phyloP scores from a whole-genome alignment of 1,140 invertebrate genomes.

The Papilio glaucus region DNA sequence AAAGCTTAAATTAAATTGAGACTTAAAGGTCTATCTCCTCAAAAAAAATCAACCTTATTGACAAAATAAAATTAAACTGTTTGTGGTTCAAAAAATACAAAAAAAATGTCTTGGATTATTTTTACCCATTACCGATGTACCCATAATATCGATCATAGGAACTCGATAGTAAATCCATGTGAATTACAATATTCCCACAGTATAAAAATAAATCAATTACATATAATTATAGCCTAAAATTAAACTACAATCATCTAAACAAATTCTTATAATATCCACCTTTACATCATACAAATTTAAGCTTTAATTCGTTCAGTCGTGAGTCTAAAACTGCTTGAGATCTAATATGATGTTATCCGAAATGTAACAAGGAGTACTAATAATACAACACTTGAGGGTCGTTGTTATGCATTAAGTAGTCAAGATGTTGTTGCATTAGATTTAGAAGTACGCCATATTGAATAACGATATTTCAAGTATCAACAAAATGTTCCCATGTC shows the following conservation, averaged over 20 bases:
- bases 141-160: neutral
- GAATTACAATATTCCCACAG: slow-evolving; percentile 58
- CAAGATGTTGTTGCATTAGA: slow-evolving; percentile 58
- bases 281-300: slow-evolving; percentile 27
- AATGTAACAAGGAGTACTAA: slow-evolving; percentile 51
- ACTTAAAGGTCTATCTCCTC: too few species aligned
- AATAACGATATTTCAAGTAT: slow-evolving; percentile 57
- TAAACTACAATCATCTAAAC: slow-evolving; percentile 42
- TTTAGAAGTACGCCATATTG: slow-evolving; percentile 54
- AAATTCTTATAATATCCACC: slow-evolving; percentile 29
- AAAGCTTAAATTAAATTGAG: too few species aligned
- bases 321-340: slow-evolving; percentile 35
- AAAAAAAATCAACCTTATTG: too few species aligned
- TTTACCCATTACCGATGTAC: neutral
- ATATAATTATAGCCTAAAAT: slow-evolving; percentile 50
- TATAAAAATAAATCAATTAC: slow-evolving; percentile 64
- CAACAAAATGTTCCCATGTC: slow-evolving; percentile 58
- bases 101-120: neutral
- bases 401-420: slow-evolving; percentile 57
- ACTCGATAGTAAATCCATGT: neutral
- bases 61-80: too few species aligned
- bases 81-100: too few species aligned
- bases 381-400: slow-evolving; percentile 50
- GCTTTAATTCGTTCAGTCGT: slow-evolving; percentile 19
- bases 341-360: slow-evolving; percentile 40